Conservation (phyloP, 2,113 vertebrate species). For the Zonotrichia leucophrys region DNA sequence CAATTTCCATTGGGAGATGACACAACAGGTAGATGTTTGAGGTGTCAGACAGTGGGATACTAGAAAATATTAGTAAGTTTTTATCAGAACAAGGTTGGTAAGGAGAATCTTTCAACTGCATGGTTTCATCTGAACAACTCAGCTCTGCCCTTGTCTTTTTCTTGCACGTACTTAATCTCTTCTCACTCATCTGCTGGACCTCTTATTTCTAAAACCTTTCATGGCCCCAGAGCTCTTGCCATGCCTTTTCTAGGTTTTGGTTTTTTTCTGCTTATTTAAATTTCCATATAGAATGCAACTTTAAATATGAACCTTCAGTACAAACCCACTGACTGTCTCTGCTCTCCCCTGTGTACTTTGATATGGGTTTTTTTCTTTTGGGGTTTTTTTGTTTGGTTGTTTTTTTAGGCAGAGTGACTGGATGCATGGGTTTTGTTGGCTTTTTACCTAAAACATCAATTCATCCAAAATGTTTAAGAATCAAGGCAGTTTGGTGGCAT, state of each 20-base stretch:
- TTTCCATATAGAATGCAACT: not conserved
- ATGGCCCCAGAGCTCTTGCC: not conserved
- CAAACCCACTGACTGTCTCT: not conserved
- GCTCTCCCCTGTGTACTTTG: accelerated
- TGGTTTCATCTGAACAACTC: accelerated
- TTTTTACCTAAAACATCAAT: not conserved
- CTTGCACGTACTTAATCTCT: not conserved
- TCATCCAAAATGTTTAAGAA: not conserved
- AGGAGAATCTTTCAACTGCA: not conserved
- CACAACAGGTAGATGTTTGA: not conserved
- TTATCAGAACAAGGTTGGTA: not conserved
- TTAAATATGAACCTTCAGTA: not conserved
- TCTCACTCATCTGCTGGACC: not conserved
- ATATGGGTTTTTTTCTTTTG: not conserved
- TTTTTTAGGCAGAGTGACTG: not conserved
- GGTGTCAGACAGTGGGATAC: not conserved
- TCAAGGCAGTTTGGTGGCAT: not conserved
- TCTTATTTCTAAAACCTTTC: not conserved
- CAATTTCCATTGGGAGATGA: not conserved
- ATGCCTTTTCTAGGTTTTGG: not conserved
- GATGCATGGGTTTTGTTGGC: not conserved
- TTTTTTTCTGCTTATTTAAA: not conserved
- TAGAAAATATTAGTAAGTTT: not conserved
- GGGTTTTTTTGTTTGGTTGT: not conserved
- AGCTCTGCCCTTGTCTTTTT: not conserved